phyloP scores from a whole-genome alignment of 2,113 vertebrate genomes.

The Syrrhaptes paradoxus region DNA sequence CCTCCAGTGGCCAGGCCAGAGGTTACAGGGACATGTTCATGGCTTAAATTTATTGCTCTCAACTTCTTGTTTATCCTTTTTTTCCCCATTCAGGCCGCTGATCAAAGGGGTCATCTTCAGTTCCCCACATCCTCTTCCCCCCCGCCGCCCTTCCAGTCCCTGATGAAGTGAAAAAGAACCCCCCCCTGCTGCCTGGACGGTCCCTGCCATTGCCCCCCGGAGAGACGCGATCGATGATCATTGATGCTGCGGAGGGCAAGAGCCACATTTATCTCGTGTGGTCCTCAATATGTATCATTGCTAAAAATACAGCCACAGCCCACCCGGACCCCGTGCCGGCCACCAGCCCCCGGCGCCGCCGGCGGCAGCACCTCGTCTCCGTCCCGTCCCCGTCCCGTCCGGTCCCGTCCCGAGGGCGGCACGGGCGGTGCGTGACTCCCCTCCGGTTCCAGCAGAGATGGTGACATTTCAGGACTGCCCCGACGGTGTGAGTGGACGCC shows the following conservation, averaged over 20 bases:
- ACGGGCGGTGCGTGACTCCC: background rate
- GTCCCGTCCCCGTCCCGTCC: background rate
- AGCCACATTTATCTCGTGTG: background rate
- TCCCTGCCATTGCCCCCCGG: background rate
- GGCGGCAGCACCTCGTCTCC: background rate
- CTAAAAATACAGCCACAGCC: background rate
- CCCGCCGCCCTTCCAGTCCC: background rate
- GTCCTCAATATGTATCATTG: background rate
- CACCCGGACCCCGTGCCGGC: background rate
- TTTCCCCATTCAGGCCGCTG: constrained; percentile 68
- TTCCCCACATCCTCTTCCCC: constrained; percentile 51
- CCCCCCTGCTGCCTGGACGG: background rate
- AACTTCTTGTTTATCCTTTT: constrained; percentile 76
- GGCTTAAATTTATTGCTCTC: constrained; percentile 86
- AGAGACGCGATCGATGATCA: background rate
- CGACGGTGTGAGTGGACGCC: no score
- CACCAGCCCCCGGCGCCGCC: background rate
- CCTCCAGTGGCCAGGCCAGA: constrained; percentile 82
- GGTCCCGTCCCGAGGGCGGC: background rate
- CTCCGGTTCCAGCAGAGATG: background rate
- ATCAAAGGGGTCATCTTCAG: constrained; percentile 80
- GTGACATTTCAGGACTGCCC: background rate
- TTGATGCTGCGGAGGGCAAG: background rate
- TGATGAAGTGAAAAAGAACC: background rate
- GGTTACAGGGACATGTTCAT: constrained; percentile 88